phyloP scores from a whole-genome alignment of 2,888 invertebrate species.

The Drosophila acutilabella region DNA sequence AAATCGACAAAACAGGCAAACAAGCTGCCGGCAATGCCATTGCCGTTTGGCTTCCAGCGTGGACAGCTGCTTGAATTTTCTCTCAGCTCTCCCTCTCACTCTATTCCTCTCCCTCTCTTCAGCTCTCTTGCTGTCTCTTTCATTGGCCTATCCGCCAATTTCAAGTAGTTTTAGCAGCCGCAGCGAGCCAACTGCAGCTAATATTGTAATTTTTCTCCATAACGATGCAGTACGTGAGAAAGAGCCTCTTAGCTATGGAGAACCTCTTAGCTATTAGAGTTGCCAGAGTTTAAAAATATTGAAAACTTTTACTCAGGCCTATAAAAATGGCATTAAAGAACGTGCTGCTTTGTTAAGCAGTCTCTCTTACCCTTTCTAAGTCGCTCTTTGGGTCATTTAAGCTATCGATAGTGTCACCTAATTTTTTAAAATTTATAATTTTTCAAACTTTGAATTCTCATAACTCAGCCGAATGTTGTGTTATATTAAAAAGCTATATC shows the following conservation, averaged over 20 bases:
- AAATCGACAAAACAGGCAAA: slow-evolving; percentile 24
- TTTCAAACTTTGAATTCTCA: no score
- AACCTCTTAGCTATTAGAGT: background rate
- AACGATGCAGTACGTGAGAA: slow-evolving; percentile 11
- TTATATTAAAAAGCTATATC: no score
- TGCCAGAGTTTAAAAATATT: no score
- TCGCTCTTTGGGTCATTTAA: no score
- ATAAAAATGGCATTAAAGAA: no score
- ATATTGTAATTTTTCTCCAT: slow-evolving; percentile 61
- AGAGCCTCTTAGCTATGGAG: slow-evolving; percentile 1
- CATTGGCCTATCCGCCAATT: slow-evolving; percentile 35
- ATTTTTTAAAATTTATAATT: no score
- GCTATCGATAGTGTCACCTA: no score
- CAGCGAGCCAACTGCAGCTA: slow-evolving; percentile 45
- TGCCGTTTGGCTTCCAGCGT: slow-evolving; percentile 33
- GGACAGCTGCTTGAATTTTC: slow-evolving; percentile 9
- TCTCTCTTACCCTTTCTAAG: no score
- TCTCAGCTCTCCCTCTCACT: background rate
- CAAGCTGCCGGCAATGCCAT: slow-evolving; percentile 38
- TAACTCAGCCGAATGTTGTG: no score
- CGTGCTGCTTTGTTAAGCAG: no score
- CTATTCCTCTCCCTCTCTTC: background rate
- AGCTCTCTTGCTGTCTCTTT: background rate
- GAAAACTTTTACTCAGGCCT: no score
- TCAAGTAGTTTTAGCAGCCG: slow-evolving; percentile 42